A percentile compares a stretch with the other conserved stretches of the same genome.
Conservation (phyloP, 2,113 vertebrate genomes). For the Xiphophorus maculatus region DNA sequence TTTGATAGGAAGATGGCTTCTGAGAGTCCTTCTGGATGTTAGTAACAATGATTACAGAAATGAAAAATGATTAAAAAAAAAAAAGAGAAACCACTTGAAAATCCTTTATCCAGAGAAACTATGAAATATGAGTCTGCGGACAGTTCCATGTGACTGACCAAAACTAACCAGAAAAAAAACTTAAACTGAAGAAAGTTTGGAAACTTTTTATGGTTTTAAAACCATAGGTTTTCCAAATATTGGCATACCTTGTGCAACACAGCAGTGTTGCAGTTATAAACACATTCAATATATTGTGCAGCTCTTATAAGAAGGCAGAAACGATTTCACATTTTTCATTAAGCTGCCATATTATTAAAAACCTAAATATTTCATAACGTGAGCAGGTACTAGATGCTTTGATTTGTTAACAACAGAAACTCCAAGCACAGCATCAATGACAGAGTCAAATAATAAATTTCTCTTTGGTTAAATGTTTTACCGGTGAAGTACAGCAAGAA, state of each 20-base stretch:
- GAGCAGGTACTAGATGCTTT: neutral
- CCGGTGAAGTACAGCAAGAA: no score
- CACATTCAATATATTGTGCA: neutral
- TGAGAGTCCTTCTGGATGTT: slow-evolving; percentile 18
- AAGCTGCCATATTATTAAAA: neutral
- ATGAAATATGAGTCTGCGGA: neutral
- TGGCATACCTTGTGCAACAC: neutral
- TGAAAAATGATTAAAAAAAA: neutral
- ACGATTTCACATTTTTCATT: neutral
- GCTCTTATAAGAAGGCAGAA: neutral
- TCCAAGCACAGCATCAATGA: neutral
- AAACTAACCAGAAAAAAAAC: no score
- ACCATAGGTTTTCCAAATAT: no score
- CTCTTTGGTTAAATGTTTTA: no score
- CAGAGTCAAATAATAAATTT: no score
- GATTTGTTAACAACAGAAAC: neutral
- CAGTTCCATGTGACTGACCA: no score
- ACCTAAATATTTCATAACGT: neutral
- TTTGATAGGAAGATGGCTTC: slow-evolving; percentile 29
- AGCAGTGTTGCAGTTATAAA: neutral
- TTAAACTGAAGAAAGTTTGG: no score
- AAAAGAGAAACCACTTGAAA: neutral
- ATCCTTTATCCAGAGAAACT: neutral
- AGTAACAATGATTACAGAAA: slow-evolving; percentile 23
- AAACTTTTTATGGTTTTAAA: no score